Percentiles rank a stretch among this genome's conserved stretches.
These are phyloP conservation scores for Pygmarrhopalites habei DNA, from an alignment of 1,140 invertebrate species.

Conservation along the genomic window DNA sequence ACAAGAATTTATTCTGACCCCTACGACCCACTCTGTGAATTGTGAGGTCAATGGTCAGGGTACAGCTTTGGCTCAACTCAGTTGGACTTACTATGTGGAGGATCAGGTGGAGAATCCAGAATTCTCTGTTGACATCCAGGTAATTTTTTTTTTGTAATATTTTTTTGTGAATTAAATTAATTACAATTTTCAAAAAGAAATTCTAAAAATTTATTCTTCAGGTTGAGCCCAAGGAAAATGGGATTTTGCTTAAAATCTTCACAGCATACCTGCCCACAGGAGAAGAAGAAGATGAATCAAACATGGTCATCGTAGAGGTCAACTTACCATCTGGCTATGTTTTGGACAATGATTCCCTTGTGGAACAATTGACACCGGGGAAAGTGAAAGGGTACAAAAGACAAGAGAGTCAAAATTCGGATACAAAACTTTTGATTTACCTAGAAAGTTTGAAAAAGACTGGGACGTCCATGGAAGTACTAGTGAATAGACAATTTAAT, in stretches of 20 bases:
- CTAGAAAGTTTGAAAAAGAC: neutral
- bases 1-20: slow-evolving; percentile 46
- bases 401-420: slow-evolving; percentile 60
- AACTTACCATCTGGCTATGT: slow-evolving; percentile 75
- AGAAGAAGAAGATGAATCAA: slow-evolving; percentile 50
- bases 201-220: no score
- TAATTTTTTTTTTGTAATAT: no score
- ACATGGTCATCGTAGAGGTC: slow-evolving; percentile 85
- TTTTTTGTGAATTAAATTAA: no score
- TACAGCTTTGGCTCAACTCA: slow-evolving; percentile 71
- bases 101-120: slow-evolving; percentile 74
- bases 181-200: no score
- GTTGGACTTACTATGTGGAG: slow-evolving; percentile 73
- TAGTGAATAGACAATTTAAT: neutral
- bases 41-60: slow-evolving; percentile 70
- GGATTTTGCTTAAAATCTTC: slow-evolving; percentile 13
- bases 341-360: slow-evolving; percentile 65
- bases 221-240: no score
- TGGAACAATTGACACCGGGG: slow-evolving; percentile 53
- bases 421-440: neutral
- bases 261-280: slow-evolving; percentile 7
- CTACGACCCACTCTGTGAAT: slow-evolving; percentile 50
- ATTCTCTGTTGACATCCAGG: neutral
- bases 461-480: neutral
- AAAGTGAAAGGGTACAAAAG: slow-evolving; percentile 55